Percentiles rank a stretch among this genome's conserved stretches.
These are phyloP conservation scores for Drosophila miranda DNA, from an alignment of 1,140 invertebrate genomes.

Conservation along the genomic window DNA sequence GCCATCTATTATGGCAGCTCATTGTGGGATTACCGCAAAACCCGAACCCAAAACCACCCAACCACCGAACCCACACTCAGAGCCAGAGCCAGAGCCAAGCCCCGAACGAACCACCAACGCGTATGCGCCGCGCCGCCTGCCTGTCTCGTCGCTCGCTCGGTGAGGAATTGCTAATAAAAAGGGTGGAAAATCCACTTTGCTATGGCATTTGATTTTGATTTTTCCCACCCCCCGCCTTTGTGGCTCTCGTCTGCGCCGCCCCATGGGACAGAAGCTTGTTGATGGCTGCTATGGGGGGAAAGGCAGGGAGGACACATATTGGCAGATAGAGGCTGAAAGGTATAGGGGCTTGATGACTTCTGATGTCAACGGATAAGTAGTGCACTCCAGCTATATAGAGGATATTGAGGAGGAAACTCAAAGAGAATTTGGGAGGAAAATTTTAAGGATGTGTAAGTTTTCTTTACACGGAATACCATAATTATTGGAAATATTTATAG, in stretches of 20 bases:
- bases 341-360: constrained; percentile 47
- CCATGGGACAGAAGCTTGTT: constrained; percentile 38
- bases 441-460: background rate
- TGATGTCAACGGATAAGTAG: constrained; percentile 64
- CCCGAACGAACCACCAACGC: constrained; percentile 36
- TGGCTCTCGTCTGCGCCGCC: background rate
- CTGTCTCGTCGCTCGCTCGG: constrained; percentile 5
- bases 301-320: background rate
- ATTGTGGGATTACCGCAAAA: constrained; percentile 77
- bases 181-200: constrained; percentile 82
- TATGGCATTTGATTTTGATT: constrained; percentile 82
- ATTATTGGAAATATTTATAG: no score
- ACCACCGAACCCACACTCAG: constrained; percentile 10
- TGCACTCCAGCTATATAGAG: background rate
- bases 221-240: constrained; percentile 50
- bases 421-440: background rate
- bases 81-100: background rate
- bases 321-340: constrained; percentile 45
- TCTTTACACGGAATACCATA: background rate
- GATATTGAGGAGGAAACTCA: no score
- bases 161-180: constrained; percentile 79
- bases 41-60: constrained; percentile 27
- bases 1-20: constrained; percentile 81
- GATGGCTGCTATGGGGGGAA: background rate
- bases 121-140: constrained; percentile 10